These are phyloP conservation scores for Bovichtus diacanthus DNA, from an alignment of 2,797 vertebrate genomes.

Conservation along the genomic window DNA sequence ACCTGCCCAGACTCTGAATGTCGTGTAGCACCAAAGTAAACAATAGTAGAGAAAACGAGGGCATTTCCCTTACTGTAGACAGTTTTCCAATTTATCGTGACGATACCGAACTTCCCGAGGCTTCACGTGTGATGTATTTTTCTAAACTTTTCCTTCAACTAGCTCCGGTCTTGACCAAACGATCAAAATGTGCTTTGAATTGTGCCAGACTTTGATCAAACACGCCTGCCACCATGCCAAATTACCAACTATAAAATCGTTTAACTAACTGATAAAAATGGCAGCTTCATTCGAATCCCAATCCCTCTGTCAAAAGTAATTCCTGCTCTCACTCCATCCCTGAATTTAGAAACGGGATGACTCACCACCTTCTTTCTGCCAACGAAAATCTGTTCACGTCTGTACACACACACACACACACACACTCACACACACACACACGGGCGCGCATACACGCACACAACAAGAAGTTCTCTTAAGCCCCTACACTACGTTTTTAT, in stretches of 20 bases:
- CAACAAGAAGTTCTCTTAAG: constrained; percentile 56
- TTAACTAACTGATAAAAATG: constrained; percentile 57
- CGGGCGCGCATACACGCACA: constrained; percentile 1
- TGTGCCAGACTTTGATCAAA: constrained; percentile 54
- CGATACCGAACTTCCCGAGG: constrained; percentile 1
- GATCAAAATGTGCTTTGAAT: constrained; percentile 46
- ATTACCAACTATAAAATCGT: constrained; percentile 50
- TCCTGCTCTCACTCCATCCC: constrained; percentile 46
- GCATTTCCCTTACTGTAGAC: not conserved
- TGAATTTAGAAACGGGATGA: constrained; percentile 66
- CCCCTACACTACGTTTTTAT: constrained; percentile 20
- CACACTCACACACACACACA: constrained; percentile 13
- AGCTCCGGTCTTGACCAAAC: constrained; percentile 27
- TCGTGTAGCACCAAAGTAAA: not conserved
- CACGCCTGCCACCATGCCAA: constrained; percentile 21
- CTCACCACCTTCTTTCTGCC: constrained; percentile 52
- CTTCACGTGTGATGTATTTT: not conserved
- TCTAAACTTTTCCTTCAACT: constrained; percentile 16
- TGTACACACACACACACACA: constrained; percentile 8
- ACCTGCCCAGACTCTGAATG: no score
- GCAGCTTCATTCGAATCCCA: constrained; percentile 44
- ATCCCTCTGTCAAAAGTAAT: constrained; percentile 68
- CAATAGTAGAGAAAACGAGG: not conserved
- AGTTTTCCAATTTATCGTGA: constrained; percentile 1
- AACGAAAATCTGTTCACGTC: constrained; percentile 30